These are phyloP conservation scores for Acanthochromis polyacanthus DNA, from an alignment of 2,113 vertebrate genomes.

Conservation along the genomic window DNA sequence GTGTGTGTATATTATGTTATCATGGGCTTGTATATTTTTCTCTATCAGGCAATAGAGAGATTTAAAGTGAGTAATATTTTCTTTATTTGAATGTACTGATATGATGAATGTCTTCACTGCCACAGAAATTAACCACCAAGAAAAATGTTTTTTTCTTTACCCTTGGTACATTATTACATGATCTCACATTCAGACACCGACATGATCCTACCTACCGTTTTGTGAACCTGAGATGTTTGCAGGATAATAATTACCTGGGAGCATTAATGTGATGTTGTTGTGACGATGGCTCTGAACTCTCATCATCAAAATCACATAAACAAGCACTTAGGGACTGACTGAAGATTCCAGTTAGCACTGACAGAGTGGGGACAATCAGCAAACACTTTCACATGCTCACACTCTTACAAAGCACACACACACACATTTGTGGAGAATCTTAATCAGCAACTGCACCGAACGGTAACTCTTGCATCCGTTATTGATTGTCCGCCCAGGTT, in stretches of 20 bases:
- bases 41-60: too few species aligned
- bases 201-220: background rate
- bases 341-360: slow-evolving; percentile 57
- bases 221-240: slow-evolving; percentile 23
- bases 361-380: slow-evolving; percentile 46
- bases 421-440: slow-evolving; percentile 59
- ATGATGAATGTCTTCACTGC: too few species aligned
- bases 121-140: too few species aligned
- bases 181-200: slow-evolving; percentile 11
- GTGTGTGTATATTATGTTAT: too few species aligned
- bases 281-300: slow-evolving; percentile 41
- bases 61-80: too few species aligned
- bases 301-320: slow-evolving; percentile 74
- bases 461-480: slow-evolving; percentile 75
- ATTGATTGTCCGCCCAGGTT: slow-evolving; percentile 79
- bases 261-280: slow-evolving; percentile 42
- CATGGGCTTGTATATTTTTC: too few species aligned
- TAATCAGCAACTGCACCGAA: slow-evolving; percentile 74
- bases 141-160: background rate
- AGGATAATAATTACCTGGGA: slow-evolving; percentile 49
- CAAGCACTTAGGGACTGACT: slow-evolving; percentile 52
- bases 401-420: slow-evolving; percentile 14
- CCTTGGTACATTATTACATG: slow-evolving; percentile 4
- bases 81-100: too few species aligned
- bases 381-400: slow-evolving; percentile 51